Evolutionary conservation across 2,888 invertebrate genomes (phyloP), one percentile per base, ranked within the genome.

Genomic region (Eurytoma californica): DNA sequence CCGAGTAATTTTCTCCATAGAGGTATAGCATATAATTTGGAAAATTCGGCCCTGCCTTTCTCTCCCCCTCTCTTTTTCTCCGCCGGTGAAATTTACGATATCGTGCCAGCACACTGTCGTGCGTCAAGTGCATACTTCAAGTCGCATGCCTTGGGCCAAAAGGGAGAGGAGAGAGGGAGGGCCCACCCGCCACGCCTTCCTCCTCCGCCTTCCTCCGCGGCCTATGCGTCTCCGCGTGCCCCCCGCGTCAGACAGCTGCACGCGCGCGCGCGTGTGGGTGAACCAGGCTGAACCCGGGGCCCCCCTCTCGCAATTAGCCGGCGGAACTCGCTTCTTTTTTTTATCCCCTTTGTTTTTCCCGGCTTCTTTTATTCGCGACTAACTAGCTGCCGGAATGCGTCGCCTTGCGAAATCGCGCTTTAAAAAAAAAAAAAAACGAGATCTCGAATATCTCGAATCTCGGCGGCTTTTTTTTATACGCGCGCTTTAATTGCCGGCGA

Each of bases 41-140:
- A 60, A 72, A 78, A 65, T 63, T 18, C 66, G 53, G 24, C 51
- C 51, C 18, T 16, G 18, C n/a, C 53, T 63, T n/a, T 30, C 16
- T 24, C 53, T 68, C 77, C 81, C 53, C 65, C 66, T 65, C 77
- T 75, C 77, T 79, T 79, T 5, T n/a, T 30, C 24, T 24, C 24
- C 7, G 67, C 24, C 47, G 39, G 47, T 13, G 47, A 39, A 14
- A 9, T 14, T 58, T 30, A 28, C 28, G 66, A 24, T 47, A 9
- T 28, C 53, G 58, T 72, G 83, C 66, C 82, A 47, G 58, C 3
- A 14, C 49, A 85, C 81, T 87, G 84, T 86, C 87, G 87, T 87
- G 87, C 86, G 85, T 85, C 85, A 86, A 87, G 86, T 87, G 87
- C 87, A 87, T 87, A 87, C 87, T 86, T 86, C 86, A 87, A 87